These are phyloP conservation scores for Carduelis carduelis DNA, from an alignment of 2,797 vertebrate species.

Conservation along the genomic window DNA sequence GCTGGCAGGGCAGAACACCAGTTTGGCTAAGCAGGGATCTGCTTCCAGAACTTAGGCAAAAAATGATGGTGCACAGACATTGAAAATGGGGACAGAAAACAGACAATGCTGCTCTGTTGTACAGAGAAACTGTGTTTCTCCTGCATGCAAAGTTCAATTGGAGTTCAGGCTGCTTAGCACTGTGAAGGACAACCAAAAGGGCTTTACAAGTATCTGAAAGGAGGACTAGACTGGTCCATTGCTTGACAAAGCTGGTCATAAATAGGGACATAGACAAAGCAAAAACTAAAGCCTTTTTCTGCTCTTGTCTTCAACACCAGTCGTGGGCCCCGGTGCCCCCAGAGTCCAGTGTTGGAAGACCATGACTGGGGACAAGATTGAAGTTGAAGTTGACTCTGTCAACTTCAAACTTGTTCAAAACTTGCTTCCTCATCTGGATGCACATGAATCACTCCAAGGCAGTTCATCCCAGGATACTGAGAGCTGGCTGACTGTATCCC, in stretches of 20 bases:
- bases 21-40: background rate
- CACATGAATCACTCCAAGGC: background rate
- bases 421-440: background rate
- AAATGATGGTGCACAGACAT: background rate
- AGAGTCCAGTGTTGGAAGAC: background rate
- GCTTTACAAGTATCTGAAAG: background rate
- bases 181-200: background rate
- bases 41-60: background rate
- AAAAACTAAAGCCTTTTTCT: background rate
- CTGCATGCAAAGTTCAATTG: accelerated
- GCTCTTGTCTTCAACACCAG: background rate
- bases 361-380: background rate
- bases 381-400: background rate
- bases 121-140: background rate
- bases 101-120: background rate
- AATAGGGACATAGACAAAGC: background rate
- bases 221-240: background rate
- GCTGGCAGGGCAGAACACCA: background rate
- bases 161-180: background rate
- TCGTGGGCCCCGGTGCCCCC: too few species aligned
- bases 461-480: background rate
- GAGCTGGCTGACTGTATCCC: background rate
- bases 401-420: background rate
- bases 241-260: background rate
- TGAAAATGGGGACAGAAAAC: background rate